A percentile compares a stretch with the other conserved stretches of the same genome.
phyloP scores from a whole-genome alignment of 2,797 vertebrate species.

The Pempheris klunzingeri region DNA sequence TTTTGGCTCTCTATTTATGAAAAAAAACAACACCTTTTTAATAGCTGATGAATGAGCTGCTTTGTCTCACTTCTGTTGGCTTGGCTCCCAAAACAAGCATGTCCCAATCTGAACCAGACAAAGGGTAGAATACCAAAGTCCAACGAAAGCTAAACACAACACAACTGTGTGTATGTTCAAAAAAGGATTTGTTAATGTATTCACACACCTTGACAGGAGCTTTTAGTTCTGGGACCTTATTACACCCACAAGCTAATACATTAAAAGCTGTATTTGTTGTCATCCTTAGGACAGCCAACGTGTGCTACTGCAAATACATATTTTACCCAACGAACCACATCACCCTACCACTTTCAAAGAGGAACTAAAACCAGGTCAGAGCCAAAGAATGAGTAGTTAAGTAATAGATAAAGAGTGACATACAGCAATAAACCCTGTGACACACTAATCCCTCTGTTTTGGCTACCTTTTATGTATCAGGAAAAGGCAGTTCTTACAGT shows the following conservation, averaged over 20 bases:
- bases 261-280: background rate
- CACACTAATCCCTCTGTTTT: constrained; percentile 25
- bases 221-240: background rate
- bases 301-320: background rate
- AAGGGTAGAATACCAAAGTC: constrained; percentile 6
- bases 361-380: constrained; percentile 26
- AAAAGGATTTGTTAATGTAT: background rate
- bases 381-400: constrained; percentile 22
- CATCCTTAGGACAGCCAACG: background rate
- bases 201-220: background rate
- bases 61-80: constrained; percentile 27
- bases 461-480: constrained; percentile 18
- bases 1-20: background rate
- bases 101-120: constrained; percentile 17
- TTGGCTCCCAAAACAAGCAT: constrained; percentile 27
- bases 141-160: background rate
- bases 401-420: constrained; percentile 14
- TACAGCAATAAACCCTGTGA: constrained; percentile 19
- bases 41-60: constrained; percentile 23
- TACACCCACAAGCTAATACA: background rate
- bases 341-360: background rate
- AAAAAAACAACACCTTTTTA: constrained; percentile 13
- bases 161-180: background rate
- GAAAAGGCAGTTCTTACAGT: constrained; percentile 8
- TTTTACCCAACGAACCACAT: background rate